Percentiles rank a stretch among this genome's conserved stretches.
phyloP scores from a whole-genome alignment of 2,888 invertebrate genomes.

The Theristus sp. region DNA sequence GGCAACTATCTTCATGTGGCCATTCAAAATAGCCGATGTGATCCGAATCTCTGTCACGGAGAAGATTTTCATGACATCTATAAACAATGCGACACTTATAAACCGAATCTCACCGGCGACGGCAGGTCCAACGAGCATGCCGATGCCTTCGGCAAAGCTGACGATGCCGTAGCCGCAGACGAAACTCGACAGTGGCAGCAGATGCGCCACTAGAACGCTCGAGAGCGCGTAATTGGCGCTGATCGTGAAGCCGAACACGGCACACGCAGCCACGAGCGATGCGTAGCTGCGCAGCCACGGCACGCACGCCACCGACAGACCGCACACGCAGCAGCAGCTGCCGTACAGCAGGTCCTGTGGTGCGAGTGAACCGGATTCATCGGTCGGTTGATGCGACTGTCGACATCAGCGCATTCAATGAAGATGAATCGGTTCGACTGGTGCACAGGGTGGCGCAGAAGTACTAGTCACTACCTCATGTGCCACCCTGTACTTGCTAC shows the following conservation, averaged over 20 bases:
- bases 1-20: no score
- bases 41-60: no score
- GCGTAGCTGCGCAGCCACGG: conserved; percentile 19
- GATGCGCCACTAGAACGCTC: conserved; percentile 40
- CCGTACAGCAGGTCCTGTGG: conserved; percentile 45
- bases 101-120: conserved; percentile 52
- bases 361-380: not conserved
- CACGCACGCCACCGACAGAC: conserved; percentile 25
- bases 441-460: no score
- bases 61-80: no score
- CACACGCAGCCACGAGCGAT: conserved; percentile 1
- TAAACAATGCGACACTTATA: no score
- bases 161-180: conserved; percentile 74
- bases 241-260: conserved; percentile 48
- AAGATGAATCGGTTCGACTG: no score
- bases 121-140: conserved; percentile 72
- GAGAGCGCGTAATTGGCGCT: conserved; percentile 79
- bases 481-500: no score
- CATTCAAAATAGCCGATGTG: no score
- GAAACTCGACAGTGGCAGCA: conserved; percentile 63
- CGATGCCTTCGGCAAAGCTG: conserved; percentile 67
- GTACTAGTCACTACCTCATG: no score
- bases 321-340: conserved; percentile 44
- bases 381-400: not conserved
- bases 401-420: no score